Percentiles rank a stretch among this genome's conserved stretches.
phyloP scores from a whole-genome alignment of 2,888 invertebrate genomes.

The Linnaemya vulpina region DNA sequence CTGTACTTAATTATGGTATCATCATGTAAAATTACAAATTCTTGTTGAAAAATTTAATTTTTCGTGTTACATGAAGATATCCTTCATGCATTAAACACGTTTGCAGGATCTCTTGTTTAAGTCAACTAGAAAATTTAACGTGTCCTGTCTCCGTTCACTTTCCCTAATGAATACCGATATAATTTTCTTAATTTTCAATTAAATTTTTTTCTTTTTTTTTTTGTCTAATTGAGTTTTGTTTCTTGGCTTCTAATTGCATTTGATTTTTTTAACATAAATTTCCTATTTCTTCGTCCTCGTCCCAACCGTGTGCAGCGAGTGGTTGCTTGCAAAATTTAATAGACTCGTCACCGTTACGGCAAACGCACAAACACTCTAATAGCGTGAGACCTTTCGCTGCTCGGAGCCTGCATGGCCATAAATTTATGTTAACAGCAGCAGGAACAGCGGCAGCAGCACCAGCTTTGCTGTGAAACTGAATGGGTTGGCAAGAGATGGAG shows the following conservation, averaged over 20 bases:
- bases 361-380: neutral
- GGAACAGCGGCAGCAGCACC: too few species aligned
- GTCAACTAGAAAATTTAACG: neutral
- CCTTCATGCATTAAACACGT: too few species aligned
- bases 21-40: too few species aligned
- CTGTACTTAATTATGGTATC: too few species aligned
- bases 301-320: conserved; percentile 23
- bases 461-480: conserved; percentile 17
- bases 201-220: too few species aligned
- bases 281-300: neutral
- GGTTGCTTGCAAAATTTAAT: conserved; percentile 12
- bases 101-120: neutral
- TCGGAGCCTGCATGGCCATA: conserved; percentile 60
- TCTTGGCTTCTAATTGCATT: conserved; percentile 81
- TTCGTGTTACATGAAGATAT: too few species aligned
- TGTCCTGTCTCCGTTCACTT: neutral
- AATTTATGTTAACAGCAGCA: conserved; percentile 67
- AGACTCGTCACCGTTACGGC: conserved; percentile 13
- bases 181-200: conserved; percentile 58
- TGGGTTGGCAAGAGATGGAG: neutral
- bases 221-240: conserved; percentile 81
- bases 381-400: neutral
- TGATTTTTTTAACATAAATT: conserved; percentile 78
- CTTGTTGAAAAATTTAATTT: too few species aligned
- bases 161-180: conserved; percentile 41